Evolutionary conservation across 2,888 invertebrate species (phyloP).

Genomic region (Linnaemya tessellans): DNA sequence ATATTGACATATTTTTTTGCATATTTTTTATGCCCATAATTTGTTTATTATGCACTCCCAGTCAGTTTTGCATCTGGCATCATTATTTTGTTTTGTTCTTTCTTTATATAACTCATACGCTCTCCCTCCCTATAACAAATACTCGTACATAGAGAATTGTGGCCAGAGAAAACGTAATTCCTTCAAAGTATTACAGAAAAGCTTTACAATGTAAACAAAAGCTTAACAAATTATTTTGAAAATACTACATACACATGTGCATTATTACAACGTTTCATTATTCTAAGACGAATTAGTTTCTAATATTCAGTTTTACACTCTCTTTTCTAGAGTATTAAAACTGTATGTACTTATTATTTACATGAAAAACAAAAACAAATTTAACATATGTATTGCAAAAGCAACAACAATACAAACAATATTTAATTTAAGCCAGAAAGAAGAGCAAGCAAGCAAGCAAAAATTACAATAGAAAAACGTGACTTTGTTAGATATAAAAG

Average conservation of each 20-base stretch:
- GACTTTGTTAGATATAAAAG: constrained; percentile 59
- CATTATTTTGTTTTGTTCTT: not conserved
- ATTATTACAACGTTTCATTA: constrained; percentile 7
- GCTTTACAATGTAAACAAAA: constrained; percentile 46
- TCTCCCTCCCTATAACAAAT: not conserved
- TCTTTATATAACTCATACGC: constrained; percentile 28
- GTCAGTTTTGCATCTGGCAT: constrained; percentile 40
- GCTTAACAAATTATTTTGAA: constrained; percentile 12
- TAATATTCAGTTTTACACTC: constrained; percentile 3
- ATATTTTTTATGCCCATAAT: too few species aligned
- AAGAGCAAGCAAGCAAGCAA: constrained; percentile 8
- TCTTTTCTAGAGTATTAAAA: not conserved
- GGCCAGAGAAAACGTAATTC: not conserved
- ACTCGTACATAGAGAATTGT: not conserved
- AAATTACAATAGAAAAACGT: constrained; percentile 67
- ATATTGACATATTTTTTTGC: too few species aligned
- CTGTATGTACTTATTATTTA: not conserved
- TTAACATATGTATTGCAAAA: not conserved
- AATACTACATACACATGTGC: not conserved
- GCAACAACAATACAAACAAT: constrained; percentile 15
- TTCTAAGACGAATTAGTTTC: constrained; percentile 1
- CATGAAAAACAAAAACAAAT: too few species aligned
- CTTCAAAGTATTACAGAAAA: constrained; percentile 17
- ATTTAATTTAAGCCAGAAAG: not conserved
- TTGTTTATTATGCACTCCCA: not conserved